Base-by-base conservation (phyloP, 2,888 invertebrate genomes). In the Drosophila mayaguana region DNA sequence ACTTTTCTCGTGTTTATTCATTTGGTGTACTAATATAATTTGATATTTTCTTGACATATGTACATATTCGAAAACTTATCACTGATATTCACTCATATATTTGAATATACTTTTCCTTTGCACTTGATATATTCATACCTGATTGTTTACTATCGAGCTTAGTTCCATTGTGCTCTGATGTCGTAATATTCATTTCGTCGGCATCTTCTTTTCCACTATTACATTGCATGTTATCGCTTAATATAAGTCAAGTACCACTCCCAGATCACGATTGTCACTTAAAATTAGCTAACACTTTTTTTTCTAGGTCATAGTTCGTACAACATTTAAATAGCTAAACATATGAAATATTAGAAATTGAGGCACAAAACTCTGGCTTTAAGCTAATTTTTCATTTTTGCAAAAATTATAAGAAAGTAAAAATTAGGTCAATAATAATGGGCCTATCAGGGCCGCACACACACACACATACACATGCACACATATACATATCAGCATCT, bases 401-500 rank as follows among this genome's bases (percentile, higher is more conserved):
- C 32, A 34, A 34, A 18, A n/a, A 46, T 40, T 9, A 28, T n/a
- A 3, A 34, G 36, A 80, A 78, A 66, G 72, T 66, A 72, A 60
- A 72, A 77, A 89, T 83, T 85, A 87, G 89, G 85, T 87, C 89
- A 85, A 89, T 87, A 84, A 87, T 89, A 75, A 80, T 78, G 67
- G 66, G 70, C 70, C 66, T 73, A 63, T 66, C 67, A 64, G 71
- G 62, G 67, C 67, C 54, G 9, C 28, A 28, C n/a, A 9, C 32
- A 18, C 32, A 28, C 28, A 28, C n/a, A n/a, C 38, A 8, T n/a
- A n/a, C 38, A 8, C 34, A 12, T 12, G 12, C 34, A 5, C 36
- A 36, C 14, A 36, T 36, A 54, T 38, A 54, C 18, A 42, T 4
- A 18, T 18, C 28, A 42, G 2, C 55, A 32, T 53, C 22, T 38